These are phyloP conservation scores for Micrasema longulum DNA, from an alignment of 1,140 invertebrate species.

Conservation along the genomic window DNA sequence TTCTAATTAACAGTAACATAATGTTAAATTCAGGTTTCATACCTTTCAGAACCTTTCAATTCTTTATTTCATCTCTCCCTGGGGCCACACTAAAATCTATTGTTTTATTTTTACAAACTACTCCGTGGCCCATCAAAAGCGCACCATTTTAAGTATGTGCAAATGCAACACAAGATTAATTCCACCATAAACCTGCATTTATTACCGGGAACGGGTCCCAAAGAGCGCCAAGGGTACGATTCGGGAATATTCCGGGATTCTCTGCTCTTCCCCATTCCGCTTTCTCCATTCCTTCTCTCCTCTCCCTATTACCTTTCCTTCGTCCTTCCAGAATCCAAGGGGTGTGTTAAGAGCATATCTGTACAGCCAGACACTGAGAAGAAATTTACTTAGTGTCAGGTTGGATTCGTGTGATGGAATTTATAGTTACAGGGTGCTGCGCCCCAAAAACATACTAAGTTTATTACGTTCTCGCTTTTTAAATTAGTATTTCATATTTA, in stretches of 20 bases:
- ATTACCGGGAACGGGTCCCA: conserved; percentile 25
- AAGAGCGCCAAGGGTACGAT: conserved; percentile 35
- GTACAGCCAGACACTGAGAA: conserved; percentile 15
- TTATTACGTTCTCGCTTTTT: no score
- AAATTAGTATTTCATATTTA: no score
- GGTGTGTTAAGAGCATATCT: conserved; percentile 40
- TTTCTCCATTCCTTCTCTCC: conserved; percentile 5
- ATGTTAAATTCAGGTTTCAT: no score
- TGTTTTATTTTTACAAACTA: conserved; percentile 12
- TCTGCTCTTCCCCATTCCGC: background rate
- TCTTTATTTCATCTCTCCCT: background rate
- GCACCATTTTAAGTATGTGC: conserved; percentile 21
- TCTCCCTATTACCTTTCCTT: conserved; percentile 6
- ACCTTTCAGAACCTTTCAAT: no score
- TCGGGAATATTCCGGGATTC: conserved; percentile 3
- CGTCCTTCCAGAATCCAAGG: background rate
- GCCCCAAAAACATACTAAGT: no score
- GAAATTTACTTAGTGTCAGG: conserved; percentile 51
- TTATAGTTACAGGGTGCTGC: conserved; percentile 31
- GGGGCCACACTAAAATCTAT: conserved; percentile 2
- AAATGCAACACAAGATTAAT: conserved; percentile 38
- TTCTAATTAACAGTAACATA: no score
- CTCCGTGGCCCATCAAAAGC: background rate
- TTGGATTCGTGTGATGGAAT: conserved; percentile 43
- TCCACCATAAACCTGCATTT: conserved; percentile 32